Evolutionary conservation across 2,797 vertebrate genomes (phyloP).

Genomic region (Acridotheres tristis): DNA sequence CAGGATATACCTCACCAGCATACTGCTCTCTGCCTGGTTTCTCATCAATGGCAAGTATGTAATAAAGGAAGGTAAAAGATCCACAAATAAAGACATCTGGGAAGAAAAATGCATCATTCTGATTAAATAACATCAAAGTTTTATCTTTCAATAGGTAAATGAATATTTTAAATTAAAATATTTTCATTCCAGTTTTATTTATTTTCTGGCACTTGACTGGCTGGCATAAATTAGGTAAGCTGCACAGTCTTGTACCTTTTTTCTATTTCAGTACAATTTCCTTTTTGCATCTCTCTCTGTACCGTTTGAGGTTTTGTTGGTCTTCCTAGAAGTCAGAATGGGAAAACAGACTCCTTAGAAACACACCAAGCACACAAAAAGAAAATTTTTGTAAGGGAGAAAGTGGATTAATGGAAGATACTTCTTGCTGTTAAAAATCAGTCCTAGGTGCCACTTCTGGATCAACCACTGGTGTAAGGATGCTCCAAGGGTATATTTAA

Average conservation of each 20-base stretch:
- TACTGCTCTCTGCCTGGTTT: neutral
- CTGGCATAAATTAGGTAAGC: neutral
- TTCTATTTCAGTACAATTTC: neutral
- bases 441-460: neutral
- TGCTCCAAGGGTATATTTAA: too few relatives aligned
- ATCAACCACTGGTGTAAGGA: too few relatives aligned
- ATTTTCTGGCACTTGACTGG: neutral
- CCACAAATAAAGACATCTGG: neutral
- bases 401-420: neutral
- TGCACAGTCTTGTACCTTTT: neutral
- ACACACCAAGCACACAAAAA: neutral
- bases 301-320: constrained; percentile 4
- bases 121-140: neutral
- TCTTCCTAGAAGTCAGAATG: constrained; percentile 40
- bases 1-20: neutral
- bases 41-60: neutral
- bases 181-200: neutral
- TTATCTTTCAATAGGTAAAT: neutral
- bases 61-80: neutral
- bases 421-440: neutral
- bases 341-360: constrained; percentile 9
- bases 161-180: neutral
- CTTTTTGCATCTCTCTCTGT: neutral
- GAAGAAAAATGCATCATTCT: neutral
- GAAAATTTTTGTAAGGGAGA: neutral